Evolutionary conservation across 2,888 invertebrate genomes (phyloP), one percentile per base, ranked within the genome.

Genomic region (Macrophya alboannulata): DNA sequence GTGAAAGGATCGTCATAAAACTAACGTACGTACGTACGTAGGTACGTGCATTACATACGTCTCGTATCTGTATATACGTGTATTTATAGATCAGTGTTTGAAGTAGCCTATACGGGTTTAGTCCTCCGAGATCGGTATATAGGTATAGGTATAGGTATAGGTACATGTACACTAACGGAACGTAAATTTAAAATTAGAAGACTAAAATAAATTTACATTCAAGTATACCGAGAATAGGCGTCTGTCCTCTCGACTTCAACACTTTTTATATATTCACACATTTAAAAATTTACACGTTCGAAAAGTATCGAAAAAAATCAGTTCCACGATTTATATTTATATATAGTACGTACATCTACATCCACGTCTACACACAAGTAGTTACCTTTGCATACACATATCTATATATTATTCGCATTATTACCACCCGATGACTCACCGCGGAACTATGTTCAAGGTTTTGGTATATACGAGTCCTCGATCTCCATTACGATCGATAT

Each of bases 181-280:
- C 72, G 72, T 74, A 55, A 77, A 77, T 77, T 77, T 55, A 77
- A 77, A 77, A 55, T 55, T 77, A 77, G 77, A 77, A 77, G 51
- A 55, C 77, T 31, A 55, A 77, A 55, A 77, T 55, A 77, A 77
- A 77, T 55, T 77, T 55, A 51, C 51, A 55, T 77, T 55, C 55
- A 17, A 6, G 37, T 55, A 40, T 71, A 55, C 77, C 17, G n/a
- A 37, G 77, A 77, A 77, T 77, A 51, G 31, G 76, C 51, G 76
- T 74, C n/a, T 77, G 76, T 40, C 72, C 45, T 74, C 72, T 15
- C 6, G 17, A 40, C 71, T 40, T 71, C 71, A 40, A 37, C 40
- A 37, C 40, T 40, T 37, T 40, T 37, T 5, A 31, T 71, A 71
- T 71, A 25, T 40, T 40, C 6, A 71, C 12, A 71, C 40, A 40